Base-by-base conservation (phyloP, 2,113 vertebrate genomes). In the Tamias sibiricus region DNA sequence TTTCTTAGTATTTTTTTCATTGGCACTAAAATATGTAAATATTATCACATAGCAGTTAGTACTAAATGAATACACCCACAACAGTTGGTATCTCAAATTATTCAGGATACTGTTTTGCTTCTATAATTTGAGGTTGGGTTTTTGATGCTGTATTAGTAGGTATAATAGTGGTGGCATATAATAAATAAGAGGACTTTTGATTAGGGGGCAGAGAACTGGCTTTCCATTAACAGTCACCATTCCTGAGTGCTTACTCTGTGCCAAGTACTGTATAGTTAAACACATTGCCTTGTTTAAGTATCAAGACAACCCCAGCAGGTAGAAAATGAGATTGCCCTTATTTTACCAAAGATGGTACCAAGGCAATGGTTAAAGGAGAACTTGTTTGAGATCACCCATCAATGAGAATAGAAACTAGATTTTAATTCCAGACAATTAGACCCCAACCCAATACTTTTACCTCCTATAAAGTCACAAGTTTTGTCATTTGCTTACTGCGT, bases 21-120 rank as follows among this genome's bases (percentile, higher is more conserved):
- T 75, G 69, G 52, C 82, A 97, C 77, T 40, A 91, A 80, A 86
- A 20, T 62, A 71, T 84, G 37, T 66, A 94, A 94, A 94, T 87
- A 96, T 66, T 93, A 62, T 93, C n/a, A 87, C 69, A 77, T 1
- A 52, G 54, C 75, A 87, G 30, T 82, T 49, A 85, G 28, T 76
- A 89, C 14, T 54, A 49, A 94, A 90, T 90, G 35, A 94, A 79
- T 68, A 83, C 0, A 91, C 1, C 28, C 13, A 69, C 22, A 81
- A 57, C 52, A 81, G 69, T 86, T 87, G 89, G 8, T 88, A 62
- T 72, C 49, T 82, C 37, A 91, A 89, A 71, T 92, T 93, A 88
- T 62, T 95, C 57, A 75, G n/a, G 81, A 81, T 42, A 87, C 59
- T 68, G 20, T 77, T 89, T 84, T 77, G 69, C 32, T 92, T 96